Conservation (phyloP, 2,888 invertebrate species). For the Diachrysia chrysitis region DNA sequence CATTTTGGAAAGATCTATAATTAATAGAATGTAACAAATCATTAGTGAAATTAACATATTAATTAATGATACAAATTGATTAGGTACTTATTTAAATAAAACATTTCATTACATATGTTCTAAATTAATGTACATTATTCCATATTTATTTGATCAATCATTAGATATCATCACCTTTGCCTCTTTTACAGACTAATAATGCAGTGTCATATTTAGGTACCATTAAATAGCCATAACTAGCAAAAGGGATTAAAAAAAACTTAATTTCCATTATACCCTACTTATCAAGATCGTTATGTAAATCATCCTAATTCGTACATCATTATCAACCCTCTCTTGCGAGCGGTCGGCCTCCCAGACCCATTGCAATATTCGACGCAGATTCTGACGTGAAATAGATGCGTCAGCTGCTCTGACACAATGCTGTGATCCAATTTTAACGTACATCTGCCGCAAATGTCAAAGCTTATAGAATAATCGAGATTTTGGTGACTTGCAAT, state of each 20-base stretch:
- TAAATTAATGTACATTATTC: too few species aligned
- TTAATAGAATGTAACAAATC: neutral
- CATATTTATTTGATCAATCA: too few species aligned
- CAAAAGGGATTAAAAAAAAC: neutral
- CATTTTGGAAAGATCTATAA: neutral
- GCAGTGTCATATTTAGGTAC: neutral
- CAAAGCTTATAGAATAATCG: slow-evolving; percentile 58
- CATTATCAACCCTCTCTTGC: slow-evolving; percentile 54
- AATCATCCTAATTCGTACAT: slow-evolving; percentile 36
- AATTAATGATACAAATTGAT: neutral
- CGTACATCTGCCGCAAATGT: slow-evolving; percentile 65
- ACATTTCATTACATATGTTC: neutral
- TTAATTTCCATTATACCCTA: neutral
- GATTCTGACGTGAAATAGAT: slow-evolving; percentile 60
- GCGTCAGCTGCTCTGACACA: slow-evolving; percentile 62
- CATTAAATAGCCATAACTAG: neutral
- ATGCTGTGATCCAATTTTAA: slow-evolving; percentile 63
- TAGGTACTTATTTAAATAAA: neutral
- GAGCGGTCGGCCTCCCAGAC: slow-evolving; percentile 47
- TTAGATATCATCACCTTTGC: too few species aligned
- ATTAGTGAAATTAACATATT: neutral
- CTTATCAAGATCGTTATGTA: slow-evolving; percentile 24
- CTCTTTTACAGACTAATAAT: neutral
- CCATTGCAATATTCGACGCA: slow-evolving; percentile 60
- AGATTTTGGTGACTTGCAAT: slow-evolving; percentile 49